Percentiles rank a stretch among this genome's conserved stretches.
These are phyloP conservation scores for Gallinago paraguaiae DNA, from an alignment of 2,113 vertebrate species.

Conservation along the genomic window DNA sequence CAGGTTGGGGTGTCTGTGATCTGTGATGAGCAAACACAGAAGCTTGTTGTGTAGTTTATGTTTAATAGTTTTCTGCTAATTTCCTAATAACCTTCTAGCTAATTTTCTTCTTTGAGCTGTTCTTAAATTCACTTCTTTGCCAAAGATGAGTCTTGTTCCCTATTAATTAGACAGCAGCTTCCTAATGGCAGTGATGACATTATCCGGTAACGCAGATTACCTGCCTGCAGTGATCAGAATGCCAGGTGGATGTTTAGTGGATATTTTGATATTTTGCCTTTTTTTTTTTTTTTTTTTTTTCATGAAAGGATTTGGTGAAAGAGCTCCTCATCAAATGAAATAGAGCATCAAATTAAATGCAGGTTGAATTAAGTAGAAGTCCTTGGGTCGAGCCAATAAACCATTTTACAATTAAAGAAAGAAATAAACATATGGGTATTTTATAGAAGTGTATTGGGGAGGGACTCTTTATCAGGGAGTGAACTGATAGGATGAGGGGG, in stretches of 20 bases:
- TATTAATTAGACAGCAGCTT: neutral
- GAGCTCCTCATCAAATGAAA: constrained; percentile 27
- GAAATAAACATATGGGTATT: neutral
- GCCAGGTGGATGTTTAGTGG: neutral
- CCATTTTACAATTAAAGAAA: neutral
- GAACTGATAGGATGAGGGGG: too few species aligned
- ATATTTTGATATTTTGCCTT: neutral
- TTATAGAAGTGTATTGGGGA: neutral
- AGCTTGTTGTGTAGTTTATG: neutral
- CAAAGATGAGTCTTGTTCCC: neutral
- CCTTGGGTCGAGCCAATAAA: neutral
- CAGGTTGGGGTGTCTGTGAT: neutral
- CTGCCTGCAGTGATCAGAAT: neutral
- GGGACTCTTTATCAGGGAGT: too few species aligned
- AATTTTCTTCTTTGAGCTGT: neutral
- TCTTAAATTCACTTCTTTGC: neutral
- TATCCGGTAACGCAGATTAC: neutral
- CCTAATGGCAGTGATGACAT: neutral
- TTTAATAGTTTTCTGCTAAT: neutral
- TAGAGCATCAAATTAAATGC: constrained; percentile 37
- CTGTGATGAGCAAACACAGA: neutral
- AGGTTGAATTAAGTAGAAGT: neutral
- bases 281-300: neutral
- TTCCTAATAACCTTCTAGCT: neutral
- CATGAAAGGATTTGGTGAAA: neutral